Conservation (phyloP, 2,888 invertebrate genomes). For the Bedellia somnulentella region DNA sequence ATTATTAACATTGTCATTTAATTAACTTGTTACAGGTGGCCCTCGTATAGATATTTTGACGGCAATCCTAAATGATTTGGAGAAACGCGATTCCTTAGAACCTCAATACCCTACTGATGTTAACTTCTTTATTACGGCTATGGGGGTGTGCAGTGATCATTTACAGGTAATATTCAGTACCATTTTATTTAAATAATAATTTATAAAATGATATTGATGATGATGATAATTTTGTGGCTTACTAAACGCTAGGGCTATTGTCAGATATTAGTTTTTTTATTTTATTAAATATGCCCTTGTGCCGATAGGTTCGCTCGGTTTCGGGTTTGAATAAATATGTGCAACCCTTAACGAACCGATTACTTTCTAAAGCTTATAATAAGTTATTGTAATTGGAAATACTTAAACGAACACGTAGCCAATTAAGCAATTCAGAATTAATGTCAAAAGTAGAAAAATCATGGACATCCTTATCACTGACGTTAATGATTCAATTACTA, state of each 20-base stretch:
- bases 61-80: conserved; percentile 68
- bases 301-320: too few relatives aligned
- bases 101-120: conserved; percentile 68
- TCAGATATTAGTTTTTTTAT: too few relatives aligned
- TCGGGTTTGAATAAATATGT: background rate
- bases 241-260: too few relatives aligned
- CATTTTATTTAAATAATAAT: background rate
- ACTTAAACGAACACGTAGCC: too few relatives aligned
- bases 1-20: too few relatives aligned
- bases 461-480: too few relatives aligned
- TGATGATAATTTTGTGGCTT: too few relatives aligned
- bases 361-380: background rate
- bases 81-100: conserved; percentile 55
- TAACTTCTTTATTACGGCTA: conserved; percentile 80
- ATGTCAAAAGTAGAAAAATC: too few relatives aligned
- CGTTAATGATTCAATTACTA: too few relatives aligned
- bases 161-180: conserved; percentile 51
- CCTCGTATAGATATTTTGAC: conserved; percentile 65
- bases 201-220: background rate
- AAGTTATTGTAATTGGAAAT: background rate
- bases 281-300: too few relatives aligned
- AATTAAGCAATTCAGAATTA: too few relatives aligned
- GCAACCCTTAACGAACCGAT: too few relatives aligned
- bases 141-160: conserved; percentile 76
- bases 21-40: conserved; percentile 63